Conservation (phyloP, 1,140 invertebrate genomes). For the Habropoda laboriosa region DNA sequence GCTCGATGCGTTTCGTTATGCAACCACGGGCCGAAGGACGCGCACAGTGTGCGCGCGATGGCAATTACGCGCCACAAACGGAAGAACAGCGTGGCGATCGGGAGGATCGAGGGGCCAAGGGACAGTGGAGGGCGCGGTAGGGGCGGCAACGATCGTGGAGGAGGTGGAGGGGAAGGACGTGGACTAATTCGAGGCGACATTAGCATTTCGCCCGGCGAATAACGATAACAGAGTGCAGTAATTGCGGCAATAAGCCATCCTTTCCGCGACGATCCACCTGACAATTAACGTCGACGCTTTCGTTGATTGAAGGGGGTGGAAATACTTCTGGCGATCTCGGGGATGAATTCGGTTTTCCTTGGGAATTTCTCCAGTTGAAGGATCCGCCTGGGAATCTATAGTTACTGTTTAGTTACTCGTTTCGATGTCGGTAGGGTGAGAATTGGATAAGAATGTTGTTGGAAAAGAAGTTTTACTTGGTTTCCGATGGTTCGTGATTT, state of each 20-base stretch:
- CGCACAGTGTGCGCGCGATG: conserved; percentile 39
- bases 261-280: neutral
- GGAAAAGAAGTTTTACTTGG: too few relatives aligned
- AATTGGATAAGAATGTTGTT: too few relatives aligned
- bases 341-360: neutral
- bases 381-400: too few relatives aligned
- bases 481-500: too few relatives aligned
- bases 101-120: neutral
- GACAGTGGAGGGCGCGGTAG: too few relatives aligned
- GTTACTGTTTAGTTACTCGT: too few relatives aligned
- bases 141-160: conserved; percentile 41
- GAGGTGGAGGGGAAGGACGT: conserved; percentile 28
- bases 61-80: conserved; percentile 64
- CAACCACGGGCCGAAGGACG: conserved; percentile 70
- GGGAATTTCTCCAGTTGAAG: neutral
- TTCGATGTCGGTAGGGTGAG: too few relatives aligned
- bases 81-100: conserved; percentile 50
- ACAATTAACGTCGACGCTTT: conserved; percentile 7
- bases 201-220: conserved; percentile 70
- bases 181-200: conserved; percentile 71
- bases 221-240: conserved; percentile 17
- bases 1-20: conserved; percentile 63
- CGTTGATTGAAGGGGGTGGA: too few relatives aligned
- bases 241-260: conserved; percentile 32
- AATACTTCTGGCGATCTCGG: too few relatives aligned